Percentiles rank a stretch among this genome's conserved stretches.
phyloP scores from a whole-genome alignment of 2,888 invertebrate species.

The Dryobota labecula region DNA sequence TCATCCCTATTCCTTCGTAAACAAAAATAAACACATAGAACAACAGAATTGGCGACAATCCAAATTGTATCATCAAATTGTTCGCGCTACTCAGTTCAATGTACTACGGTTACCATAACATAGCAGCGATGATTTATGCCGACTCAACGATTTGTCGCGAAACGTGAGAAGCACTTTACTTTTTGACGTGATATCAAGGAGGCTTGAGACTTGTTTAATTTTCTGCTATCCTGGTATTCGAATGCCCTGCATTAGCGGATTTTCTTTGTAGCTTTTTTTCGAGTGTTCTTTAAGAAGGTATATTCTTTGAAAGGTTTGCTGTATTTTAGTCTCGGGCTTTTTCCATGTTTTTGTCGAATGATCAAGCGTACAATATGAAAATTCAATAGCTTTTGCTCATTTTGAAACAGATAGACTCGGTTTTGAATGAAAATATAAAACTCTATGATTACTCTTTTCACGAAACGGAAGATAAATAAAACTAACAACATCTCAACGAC shows the following conservation, averaged over 20 bases:
- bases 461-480: not conserved
- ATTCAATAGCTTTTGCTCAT: not conserved
- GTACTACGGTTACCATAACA: slow-evolving; percentile 47
- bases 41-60: slow-evolving; percentile 62
- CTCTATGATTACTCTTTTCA: not conserved
- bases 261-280: slow-evolving; percentile 47
- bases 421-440: not conserved
- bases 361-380: not conserved
- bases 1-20: slow-evolving; percentile 49
- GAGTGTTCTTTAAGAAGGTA: slow-evolving; percentile 8
- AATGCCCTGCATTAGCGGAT: slow-evolving; percentile 41
- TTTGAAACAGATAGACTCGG: not conserved
- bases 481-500: slow-evolving; percentile 1
- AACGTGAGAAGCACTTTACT: slow-evolving; percentile 50
- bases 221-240: slow-evolving; percentile 56
- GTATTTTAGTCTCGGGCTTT: not conserved
- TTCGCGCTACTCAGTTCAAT: slow-evolving; percentile 35
- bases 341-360: not conserved
- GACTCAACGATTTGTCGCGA: slow-evolving; percentile 59
- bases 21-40: slow-evolving; percentile 61
- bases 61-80: slow-evolving; percentile 63
- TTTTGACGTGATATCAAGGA: slow-evolving; percentile 55
- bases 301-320: not conserved
- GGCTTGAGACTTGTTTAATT: slow-evolving; percentile 55
- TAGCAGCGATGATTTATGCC: slow-evolving; percentile 56